phyloP scores from a whole-genome alignment of 2,888 invertebrate genomes.

The Sarcophaga variegata region DNA sequence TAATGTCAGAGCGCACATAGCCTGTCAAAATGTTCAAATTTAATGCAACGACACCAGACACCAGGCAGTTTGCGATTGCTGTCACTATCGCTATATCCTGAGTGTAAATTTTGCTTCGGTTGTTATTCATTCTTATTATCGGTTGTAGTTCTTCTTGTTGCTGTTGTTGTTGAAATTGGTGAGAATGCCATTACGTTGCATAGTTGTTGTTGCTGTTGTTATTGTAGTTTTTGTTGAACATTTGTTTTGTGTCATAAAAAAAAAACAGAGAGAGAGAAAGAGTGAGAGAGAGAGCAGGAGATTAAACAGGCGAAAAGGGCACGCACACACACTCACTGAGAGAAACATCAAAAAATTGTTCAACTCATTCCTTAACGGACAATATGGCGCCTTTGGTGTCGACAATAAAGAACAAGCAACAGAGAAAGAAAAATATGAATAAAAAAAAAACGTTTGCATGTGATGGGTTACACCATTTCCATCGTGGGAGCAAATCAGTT shows the following conservation, averaged over 20 bases:
- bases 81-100: background rate
- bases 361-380: slow-evolving; percentile 61
- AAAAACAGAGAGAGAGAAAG: background rate
- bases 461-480: slow-evolving; percentile 50
- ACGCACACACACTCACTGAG: background rate
- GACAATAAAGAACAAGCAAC: slow-evolving; percentile 28
- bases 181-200: slow-evolving; percentile 54
- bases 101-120: background rate
- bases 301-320: background rate
- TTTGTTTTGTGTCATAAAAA: slow-evolving; percentile 40
- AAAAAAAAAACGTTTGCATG: background rate
- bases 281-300: background rate
- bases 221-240: slow-evolving; percentile 22
- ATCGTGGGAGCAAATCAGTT: no score
- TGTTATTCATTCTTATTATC: slow-evolving; percentile 21
- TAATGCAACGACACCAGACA: background rate
- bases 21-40: slow-evolving; percentile 53
- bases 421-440: background rate
- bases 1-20: background rate
- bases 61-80: background rate
- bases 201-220: background rate
- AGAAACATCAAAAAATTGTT: slow-evolving; percentile 14
- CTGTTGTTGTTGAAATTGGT: slow-evolving; percentile 20
- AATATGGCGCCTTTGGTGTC: slow-evolving; percentile 57
- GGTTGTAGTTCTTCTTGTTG: slow-evolving; percentile 1